Percentiles rank a stretch among this genome's conserved stretches.
Conservation (phyloP, 2,888 invertebrate genomes). For the Caradrina kadenii region DNA sequence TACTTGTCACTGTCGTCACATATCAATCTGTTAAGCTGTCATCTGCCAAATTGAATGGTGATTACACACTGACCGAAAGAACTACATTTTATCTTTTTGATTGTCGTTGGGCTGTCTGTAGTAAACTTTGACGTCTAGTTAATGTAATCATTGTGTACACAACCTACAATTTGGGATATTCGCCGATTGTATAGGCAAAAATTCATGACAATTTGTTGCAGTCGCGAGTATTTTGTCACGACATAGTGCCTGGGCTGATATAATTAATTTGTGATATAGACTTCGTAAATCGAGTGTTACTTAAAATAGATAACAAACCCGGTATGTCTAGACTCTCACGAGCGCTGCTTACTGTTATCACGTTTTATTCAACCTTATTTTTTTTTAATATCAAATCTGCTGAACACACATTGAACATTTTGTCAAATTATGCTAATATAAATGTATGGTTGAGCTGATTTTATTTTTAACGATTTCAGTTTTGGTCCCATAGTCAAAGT, state of each 20-base stretch:
- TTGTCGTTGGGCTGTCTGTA: constrained; percentile 2
- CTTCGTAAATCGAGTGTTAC: background rate
- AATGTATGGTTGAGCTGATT: too few relatives aligned
- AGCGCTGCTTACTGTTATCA: constrained; percentile 7
- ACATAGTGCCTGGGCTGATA: background rate
- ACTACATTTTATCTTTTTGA: constrained; percentile 23
- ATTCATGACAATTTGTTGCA: background rate
- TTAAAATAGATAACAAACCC: constrained; percentile 11
- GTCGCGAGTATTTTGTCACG: background rate
- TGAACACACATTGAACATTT: too few relatives aligned
- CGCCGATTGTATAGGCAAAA: background rate
- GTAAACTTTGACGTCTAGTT: constrained; percentile 26
- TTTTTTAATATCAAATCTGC: too few relatives aligned
- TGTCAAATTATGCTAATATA: too few relatives aligned
- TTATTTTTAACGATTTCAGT: too few relatives aligned
- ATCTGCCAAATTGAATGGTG: constrained; percentile 39
- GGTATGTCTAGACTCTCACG: constrained; percentile 21
- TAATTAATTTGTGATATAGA: background rate
- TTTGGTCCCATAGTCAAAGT: too few relatives aligned
- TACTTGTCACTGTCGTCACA: constrained; percentile 25
- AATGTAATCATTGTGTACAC: constrained; percentile 11
- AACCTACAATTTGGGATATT: background rate
- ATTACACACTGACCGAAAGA: constrained; percentile 12
- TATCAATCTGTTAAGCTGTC: constrained; percentile 26
- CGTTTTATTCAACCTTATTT: constrained; percentile 5